phyloP scores from a whole-genome alignment of 2,113 vertebrate genomes.

The Leptocoma aspasia region DNA sequence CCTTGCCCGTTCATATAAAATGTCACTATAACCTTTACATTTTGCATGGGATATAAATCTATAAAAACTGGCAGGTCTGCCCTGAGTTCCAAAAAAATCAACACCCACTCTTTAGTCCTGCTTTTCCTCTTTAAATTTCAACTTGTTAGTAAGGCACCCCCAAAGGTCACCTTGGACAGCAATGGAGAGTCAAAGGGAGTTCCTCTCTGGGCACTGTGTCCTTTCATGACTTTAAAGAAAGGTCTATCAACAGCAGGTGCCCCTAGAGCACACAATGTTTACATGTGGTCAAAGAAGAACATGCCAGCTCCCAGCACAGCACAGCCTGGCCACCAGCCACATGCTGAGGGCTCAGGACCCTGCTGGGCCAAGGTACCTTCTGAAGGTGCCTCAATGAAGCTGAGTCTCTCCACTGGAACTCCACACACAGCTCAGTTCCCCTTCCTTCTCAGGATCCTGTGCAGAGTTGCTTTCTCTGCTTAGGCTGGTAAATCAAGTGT shows the following conservation, averaged over 20 bases:
- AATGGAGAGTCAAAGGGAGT: background rate
- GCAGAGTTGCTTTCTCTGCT: background rate
- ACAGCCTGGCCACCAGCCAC: background rate
- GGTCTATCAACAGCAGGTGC: background rate
- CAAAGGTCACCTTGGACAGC: background rate
- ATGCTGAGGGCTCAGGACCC: background rate
- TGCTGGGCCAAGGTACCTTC: background rate
- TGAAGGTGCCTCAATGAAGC: background rate
- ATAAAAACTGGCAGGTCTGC: background rate
- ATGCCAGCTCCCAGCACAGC: background rate
- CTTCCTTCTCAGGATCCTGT: background rate
- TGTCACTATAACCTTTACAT: background rate
- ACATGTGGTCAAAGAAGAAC: background rate
- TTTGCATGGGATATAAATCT: background rate
- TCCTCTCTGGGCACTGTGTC: background rate
- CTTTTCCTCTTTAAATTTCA: background rate
- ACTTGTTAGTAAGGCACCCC: background rate
- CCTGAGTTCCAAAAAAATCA: background rate
- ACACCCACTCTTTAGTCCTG: background rate
- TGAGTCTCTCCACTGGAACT: background rate
- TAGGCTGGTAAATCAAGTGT: background rate
- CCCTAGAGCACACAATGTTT: background rate
- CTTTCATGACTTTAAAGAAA: background rate
- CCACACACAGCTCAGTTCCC: rapidly evolving
- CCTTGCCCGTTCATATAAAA: background rate